phyloP scores from a whole-genome alignment of 1,140 invertebrate genomes.

The Armadillidium nasatum region DNA sequence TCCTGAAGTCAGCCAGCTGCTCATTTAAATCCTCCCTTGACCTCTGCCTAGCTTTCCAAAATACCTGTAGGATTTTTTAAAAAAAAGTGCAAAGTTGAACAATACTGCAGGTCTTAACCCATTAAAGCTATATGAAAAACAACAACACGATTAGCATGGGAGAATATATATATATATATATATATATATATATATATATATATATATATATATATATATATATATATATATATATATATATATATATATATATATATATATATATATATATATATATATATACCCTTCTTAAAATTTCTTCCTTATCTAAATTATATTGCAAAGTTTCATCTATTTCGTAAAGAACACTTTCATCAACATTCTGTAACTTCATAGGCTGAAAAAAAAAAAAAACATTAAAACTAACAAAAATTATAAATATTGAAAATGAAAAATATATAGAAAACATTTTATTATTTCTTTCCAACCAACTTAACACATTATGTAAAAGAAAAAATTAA shows the following conservation, averaged over 20 bases:
- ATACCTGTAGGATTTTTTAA: slow-evolving; percentile 55
- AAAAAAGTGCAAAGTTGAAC: neutral
- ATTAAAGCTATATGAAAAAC: neutral
- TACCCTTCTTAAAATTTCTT: slow-evolving; percentile 74
- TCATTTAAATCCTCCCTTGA: slow-evolving; percentile 81
- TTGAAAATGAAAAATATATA: too few species aligned
- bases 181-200: slow-evolving; percentile 18
- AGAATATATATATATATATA: neutral
- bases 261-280: slow-evolving; percentile 4
- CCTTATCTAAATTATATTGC: slow-evolving; percentile 73
- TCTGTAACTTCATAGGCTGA: slow-evolving; percentile 73
- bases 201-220: slow-evolving; percentile 20
- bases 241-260: slow-evolving; percentile 20
- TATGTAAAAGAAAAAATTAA: too few species aligned
- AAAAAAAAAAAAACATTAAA: slow-evolving; percentile 13
- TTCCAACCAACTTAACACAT: too few species aligned
- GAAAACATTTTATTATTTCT: too few species aligned
- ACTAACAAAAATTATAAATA: too few species aligned
- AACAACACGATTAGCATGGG: slow-evolving; percentile 1
- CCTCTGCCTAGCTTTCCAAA: slow-evolving; percentile 75
- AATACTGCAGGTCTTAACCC: neutral
- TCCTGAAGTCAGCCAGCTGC: slow-evolving; percentile 82
- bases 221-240: too few species aligned
- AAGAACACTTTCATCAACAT: slow-evolving; percentile 78
- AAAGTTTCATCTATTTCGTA: slow-evolving; percentile 82